Evolutionary conservation across 2,888 invertebrate genomes (phyloP).

Genomic region (Drosophila kambysellisi): DNA sequence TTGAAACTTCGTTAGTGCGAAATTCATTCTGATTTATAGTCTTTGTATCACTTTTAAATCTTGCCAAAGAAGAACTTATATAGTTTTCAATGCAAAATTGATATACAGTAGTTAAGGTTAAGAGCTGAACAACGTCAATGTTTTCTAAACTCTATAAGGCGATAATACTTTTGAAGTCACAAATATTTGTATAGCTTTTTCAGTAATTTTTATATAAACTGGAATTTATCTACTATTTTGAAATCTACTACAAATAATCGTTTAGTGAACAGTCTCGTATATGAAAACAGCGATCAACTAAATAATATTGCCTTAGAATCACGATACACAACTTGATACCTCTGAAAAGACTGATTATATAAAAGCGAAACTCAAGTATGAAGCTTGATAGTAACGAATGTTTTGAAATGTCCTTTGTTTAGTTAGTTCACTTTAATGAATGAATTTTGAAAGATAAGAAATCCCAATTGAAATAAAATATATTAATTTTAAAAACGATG

Average conservation of each 20-base stretch:
- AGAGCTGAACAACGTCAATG: not conserved
- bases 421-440: conserved; percentile 1
- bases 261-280: not conserved
- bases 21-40: not conserved
- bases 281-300: not conserved
- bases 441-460: conserved; percentile 15
- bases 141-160: not conserved
- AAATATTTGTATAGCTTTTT: not conserved
- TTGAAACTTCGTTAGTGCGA: conserved; percentile 13
- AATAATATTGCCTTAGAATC: not conserved
- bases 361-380: not conserved
- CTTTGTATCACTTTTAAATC: not conserved
- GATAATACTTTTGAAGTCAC: not conserved
- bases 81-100: not conserved
- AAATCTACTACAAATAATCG: not conserved
- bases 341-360: not conserved
- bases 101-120: not conserved
- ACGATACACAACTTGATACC: not conserved
- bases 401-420: not conserved
- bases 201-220: not conserved
- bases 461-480: conserved; percentile 21
- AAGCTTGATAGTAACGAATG: not conserved
- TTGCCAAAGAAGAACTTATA: not conserved
- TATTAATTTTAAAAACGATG: conserved; percentile 43
- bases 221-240: not conserved